Evolutionary conservation across 1,140 invertebrate species (phyloP).

Genomic region (Streblospio benedicti): DNA sequence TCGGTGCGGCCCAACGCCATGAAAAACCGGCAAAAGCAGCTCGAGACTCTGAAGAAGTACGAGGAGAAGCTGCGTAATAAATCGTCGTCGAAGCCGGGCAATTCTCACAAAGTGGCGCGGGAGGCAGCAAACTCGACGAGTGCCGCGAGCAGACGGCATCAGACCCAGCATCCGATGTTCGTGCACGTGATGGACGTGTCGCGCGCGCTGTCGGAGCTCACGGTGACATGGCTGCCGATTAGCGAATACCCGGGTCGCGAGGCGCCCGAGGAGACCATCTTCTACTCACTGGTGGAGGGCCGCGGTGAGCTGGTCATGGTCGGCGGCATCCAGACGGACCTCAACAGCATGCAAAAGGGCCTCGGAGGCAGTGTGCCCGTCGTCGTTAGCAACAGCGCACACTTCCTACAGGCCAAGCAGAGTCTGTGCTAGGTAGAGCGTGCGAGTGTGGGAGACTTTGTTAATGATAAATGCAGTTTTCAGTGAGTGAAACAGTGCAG

Average conservation of each 20-base stretch:
- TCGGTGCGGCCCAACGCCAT: constrained; percentile 44
- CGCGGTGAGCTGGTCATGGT: constrained; percentile 88
- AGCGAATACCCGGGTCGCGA: constrained; percentile 30
- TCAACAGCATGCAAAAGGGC: constrained; percentile 30
- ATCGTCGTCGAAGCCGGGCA: constrained; percentile 26
- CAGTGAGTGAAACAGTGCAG: no score
- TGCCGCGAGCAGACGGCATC: no score
- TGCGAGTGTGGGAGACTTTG: no score
- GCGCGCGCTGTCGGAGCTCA: constrained; percentile 51
- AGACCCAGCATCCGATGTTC: constrained; percentile 65
- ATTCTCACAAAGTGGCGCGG: constrained; percentile 22
- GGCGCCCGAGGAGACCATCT: constrained; percentile 73
- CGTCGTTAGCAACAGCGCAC: constrained; percentile 2
- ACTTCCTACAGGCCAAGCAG: constrained; percentile 2
- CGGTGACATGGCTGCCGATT: constrained; percentile 66
- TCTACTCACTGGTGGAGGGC: constrained; percentile 80
- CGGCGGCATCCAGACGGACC: constrained; percentile 62
- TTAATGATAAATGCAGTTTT: no score
- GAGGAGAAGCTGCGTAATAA: constrained; percentile 51
- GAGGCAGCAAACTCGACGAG: constrained; percentile 10
- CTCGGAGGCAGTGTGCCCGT: background rate
- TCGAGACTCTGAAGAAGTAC: constrained; percentile 56
- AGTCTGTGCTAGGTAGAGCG: background rate
- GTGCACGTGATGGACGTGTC: constrained; percentile 82
- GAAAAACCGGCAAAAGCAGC: constrained; percentile 53